Base-by-base conservation (phyloP, 2,888 invertebrate species). In the Hirtodrosophila histrioides region DNA sequence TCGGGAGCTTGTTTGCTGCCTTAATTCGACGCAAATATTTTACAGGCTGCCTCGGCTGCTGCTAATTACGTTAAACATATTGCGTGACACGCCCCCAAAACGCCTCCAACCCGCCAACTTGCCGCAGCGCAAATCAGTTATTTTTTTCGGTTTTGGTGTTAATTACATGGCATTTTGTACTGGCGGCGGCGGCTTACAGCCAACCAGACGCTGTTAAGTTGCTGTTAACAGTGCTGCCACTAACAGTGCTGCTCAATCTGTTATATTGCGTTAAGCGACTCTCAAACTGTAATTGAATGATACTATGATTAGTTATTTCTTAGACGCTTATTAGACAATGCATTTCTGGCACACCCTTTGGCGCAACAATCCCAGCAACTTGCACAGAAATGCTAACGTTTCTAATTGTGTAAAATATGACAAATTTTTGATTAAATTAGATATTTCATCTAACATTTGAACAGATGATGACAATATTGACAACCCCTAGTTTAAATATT, bases 11-110 rank as follows among this genome's bases (percentile, higher is more conserved):
- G 88, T 87, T 83, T 87, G 73, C 64, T 77, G 75, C 78, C 88
- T 86, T 83, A 82, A 85, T 72, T 82, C 79, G 79, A 83, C 71
- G 82, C 83, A 83, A 83, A 87, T 87, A 87, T 84, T 87, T 86
- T 86, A 67, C 69, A 46, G 76, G 62, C 58, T 58, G 50, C 64
- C 35, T 57, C 57, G 55, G 58, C 62, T 80, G 85, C 81, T 82
- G 85, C 81, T 82, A 82, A 82, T 82, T 82, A 82, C 87, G 78
- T 80, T 86, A 82, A 85, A 65, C 86, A 85, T 85, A 78, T 87
- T 70, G 82, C 65, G 65, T 69, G 76, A 70, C 88, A 82, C 82
- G 77, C 80, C 84, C 62, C 77, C 60, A 33, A 11, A 17, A 24
- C 44, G 56, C 40, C 37, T 35, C 24, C 39, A 29, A 11, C 43